phyloP scores from a whole-genome alignment of 2,888 invertebrate species.

The Agonopterix heracliana region DNA sequence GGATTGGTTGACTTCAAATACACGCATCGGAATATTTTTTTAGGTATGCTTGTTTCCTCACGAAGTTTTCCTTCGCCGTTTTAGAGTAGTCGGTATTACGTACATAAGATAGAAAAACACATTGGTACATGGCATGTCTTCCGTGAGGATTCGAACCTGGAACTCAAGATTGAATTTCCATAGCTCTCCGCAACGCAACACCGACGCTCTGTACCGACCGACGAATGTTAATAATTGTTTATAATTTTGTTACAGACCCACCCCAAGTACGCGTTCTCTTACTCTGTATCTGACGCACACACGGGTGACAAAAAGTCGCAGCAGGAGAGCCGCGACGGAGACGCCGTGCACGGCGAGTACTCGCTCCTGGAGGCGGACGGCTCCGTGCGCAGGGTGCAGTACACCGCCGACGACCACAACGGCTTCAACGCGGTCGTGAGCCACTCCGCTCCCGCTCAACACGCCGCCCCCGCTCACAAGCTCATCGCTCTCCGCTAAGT shows the following conservation, averaged over 20 bases:
- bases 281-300: slow-evolving; percentile 75
- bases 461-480: slow-evolving; percentile 36
- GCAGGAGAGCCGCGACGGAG: slow-evolving; percentile 76
- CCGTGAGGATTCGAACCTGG: no score
- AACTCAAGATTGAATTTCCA: no score
- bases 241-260: slow-evolving; percentile 51
- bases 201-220: no score
- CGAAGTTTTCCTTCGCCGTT: no score
- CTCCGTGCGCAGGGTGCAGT: slow-evolving; percentile 69
- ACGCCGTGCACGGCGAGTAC: slow-evolving; percentile 76
- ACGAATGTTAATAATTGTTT: no score
- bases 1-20: no score
- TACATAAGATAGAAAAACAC: no score
- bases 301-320: slow-evolving; percentile 78
- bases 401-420: slow-evolving; percentile 71
- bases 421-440: slow-evolving; percentile 43
- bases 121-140: no score
- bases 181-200: no score
- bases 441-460: slow-evolving; percentile 44
- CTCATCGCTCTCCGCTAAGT: slow-evolving; percentile 14
- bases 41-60: no score
- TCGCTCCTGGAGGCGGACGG: slow-evolving; percentile 67
- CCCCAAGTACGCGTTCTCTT: slow-evolving; percentile 76
- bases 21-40: no score
- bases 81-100: no score